Conservation (phyloP, 2,888 invertebrate species). For the Drosophila mulleri region DNA sequence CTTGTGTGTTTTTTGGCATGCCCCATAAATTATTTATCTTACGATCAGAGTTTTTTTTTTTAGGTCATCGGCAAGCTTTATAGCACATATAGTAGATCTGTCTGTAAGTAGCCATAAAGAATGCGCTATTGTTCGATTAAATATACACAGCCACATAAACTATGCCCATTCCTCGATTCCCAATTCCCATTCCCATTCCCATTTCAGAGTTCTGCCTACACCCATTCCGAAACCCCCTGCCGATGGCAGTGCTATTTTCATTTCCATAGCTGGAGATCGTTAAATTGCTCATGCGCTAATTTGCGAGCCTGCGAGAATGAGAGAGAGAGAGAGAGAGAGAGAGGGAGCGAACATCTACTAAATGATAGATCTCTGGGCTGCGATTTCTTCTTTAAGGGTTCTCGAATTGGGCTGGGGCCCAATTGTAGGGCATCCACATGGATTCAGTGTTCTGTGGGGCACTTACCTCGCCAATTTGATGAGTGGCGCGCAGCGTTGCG, state of each 20-base stretch:
- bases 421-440: neutral
- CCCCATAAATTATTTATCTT: slow-evolving; percentile 6
- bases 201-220: neutral
- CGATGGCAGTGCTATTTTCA: slow-evolving; percentile 30
- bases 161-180: neutral
- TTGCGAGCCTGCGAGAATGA: slow-evolving; percentile 43
- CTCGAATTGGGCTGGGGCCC: neutral
- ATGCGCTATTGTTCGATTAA: slow-evolving; percentile 27
- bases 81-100: slow-evolving; percentile 9
- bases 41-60: slow-evolving; percentile 3
- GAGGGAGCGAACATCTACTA: slow-evolving; percentile 9
- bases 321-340: too few relatives aligned
- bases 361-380: slow-evolving; percentile 48
- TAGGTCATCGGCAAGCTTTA: slow-evolving; percentile 9
- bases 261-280: slow-evolving; percentile 45
- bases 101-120: slow-evolving; percentile 25
- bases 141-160: slow-evolving; percentile 26
- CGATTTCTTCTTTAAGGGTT: slow-evolving; percentile 36
- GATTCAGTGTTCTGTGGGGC: slow-evolving; percentile 5
- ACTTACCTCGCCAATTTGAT: slow-evolving; percentile 84
- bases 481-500: slow-evolving; percentile 86
- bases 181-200: neutral
- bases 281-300: slow-evolving; percentile 60
- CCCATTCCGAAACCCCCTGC: slow-evolving; percentile 10
- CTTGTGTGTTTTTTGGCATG: neutral